These are phyloP conservation scores for Diaphora mendica DNA, from an alignment of 2,888 invertebrate species.

Conservation along the genomic window DNA sequence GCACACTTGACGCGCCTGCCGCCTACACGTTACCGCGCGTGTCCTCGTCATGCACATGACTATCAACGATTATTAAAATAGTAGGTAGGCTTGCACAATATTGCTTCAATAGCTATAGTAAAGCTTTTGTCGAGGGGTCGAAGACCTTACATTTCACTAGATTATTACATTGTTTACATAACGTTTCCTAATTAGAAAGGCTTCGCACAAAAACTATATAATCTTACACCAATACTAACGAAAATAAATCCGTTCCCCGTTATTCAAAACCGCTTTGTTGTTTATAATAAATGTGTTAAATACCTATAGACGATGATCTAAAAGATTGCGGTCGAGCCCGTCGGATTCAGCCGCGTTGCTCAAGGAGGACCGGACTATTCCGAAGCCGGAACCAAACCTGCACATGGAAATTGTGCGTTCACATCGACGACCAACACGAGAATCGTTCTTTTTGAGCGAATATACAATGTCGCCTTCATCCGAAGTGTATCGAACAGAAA, in stretches of 20 bases:
- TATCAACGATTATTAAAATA: slow-evolving; percentile 40
- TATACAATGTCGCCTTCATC: slow-evolving; percentile 33
- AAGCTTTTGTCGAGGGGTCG: slow-evolving; percentile 46
- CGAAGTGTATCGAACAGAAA: slow-evolving; percentile 24
- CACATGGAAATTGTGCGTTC: slow-evolving; percentile 69
- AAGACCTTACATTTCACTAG: slow-evolving; percentile 39
- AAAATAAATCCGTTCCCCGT: slow-evolving; percentile 49
- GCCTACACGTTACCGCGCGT: slow-evolving; percentile 39
- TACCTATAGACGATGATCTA: slow-evolving; percentile 70
- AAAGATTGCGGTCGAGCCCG: slow-evolving; percentile 72
- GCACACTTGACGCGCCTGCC: slow-evolving; percentile 43
- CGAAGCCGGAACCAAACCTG: slow-evolving; percentile 79
- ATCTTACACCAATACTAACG: slow-evolving; percentile 31
- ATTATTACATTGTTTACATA: slow-evolving; percentile 49
- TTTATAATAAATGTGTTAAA: slow-evolving; percentile 49
- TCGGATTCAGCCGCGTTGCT: slow-evolving; percentile 69
- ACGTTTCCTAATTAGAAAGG: slow-evolving; percentile 51
- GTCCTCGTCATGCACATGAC: slow-evolving; percentile 38
- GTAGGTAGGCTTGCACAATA: slow-evolving; percentile 49
- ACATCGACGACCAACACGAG: slow-evolving; percentile 53
- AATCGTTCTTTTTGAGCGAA: slow-evolving; percentile 55
- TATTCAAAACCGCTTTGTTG: slow-evolving; percentile 44
- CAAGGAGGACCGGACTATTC: slow-evolving; percentile 84
- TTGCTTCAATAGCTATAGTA: slow-evolving; percentile 29
- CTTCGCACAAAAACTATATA: slow-evolving; percentile 39